Evolutionary conservation across 2,797 vertebrate genomes (phyloP).

Genomic region (Picus viridis): DNA sequence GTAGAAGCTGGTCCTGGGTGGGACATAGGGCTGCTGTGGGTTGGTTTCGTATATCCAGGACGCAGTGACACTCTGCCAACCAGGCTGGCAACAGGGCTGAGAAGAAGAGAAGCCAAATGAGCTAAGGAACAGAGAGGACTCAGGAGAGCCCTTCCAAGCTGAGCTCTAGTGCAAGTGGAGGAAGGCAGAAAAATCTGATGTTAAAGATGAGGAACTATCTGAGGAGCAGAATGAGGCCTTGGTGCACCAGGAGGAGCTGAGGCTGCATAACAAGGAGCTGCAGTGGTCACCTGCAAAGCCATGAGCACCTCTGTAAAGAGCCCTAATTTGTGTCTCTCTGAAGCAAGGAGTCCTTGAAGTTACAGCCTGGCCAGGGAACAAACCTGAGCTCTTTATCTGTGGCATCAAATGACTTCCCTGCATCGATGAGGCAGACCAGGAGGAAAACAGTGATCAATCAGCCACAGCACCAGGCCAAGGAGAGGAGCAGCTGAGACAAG

Average conservation of each 20-base stretch:
- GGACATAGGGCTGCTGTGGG: not conserved
- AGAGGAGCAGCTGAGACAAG: not conserved
- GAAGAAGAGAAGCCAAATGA: not conserved
- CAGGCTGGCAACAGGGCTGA: not conserved
- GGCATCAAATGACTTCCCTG: not conserved
- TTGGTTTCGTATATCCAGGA: not conserved
- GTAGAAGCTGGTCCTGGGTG: not conserved
- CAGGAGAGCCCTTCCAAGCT: not conserved
- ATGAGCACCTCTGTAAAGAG: not conserved
- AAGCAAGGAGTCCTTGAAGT: not conserved
- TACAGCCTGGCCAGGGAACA: not conserved
- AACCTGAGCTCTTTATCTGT: not conserved
- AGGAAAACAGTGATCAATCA: not conserved
- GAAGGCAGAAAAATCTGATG: not conserved
- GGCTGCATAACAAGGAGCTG: not conserved
- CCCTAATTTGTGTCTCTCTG: not conserved
- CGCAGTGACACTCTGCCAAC: not conserved
- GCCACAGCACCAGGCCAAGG: not conserved
- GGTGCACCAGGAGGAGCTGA: not conserved
- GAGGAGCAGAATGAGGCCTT: not conserved
- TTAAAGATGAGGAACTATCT: not conserved
- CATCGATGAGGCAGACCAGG: not conserved
- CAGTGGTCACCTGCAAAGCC: not conserved
- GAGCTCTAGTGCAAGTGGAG: not conserved
- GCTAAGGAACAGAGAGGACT: not conserved